phyloP scores from a whole-genome alignment of 2,797 vertebrate species.

The Loris lydekkerianus region DNA sequence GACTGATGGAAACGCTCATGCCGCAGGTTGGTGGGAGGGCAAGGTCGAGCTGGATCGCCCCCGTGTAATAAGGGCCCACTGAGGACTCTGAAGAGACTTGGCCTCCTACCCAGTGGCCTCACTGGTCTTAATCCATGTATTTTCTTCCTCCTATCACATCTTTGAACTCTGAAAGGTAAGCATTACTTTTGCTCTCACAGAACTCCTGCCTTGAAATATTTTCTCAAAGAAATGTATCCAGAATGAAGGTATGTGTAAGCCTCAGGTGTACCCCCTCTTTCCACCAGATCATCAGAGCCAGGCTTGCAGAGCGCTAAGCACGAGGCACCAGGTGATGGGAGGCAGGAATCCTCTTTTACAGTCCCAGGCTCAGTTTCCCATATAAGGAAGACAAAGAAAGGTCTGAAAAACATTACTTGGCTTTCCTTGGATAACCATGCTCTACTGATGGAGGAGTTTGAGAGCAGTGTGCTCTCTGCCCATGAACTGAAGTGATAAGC shows the following conservation, averaged over 20 bases:
- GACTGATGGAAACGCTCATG: not conserved
- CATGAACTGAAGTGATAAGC: not conserved
- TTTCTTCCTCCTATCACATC: not conserved
- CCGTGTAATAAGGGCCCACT: not conserved
- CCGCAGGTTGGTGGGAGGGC: not conserved
- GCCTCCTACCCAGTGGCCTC: not conserved
- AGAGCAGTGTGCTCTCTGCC: not conserved
- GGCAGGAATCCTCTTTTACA: not conserved
- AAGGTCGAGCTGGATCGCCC: not conserved
- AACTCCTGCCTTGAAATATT: not conserved
- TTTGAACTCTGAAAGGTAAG: not conserved
- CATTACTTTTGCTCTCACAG: not conserved
- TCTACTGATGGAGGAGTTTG: not conserved
- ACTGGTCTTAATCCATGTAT: not conserved
- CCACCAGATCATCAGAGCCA: not conserved
- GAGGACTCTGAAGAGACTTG: not conserved
- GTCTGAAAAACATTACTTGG: not conserved
- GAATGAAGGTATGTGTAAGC: constrained; percentile 90
- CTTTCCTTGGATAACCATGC: not conserved
- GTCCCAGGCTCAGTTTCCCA: not conserved
- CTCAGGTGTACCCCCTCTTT: not conserved
- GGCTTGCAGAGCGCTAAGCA: not conserved
- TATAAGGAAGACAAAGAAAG: not conserved
- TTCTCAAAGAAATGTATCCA: constrained; percentile 88
- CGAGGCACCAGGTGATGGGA: not conserved